Evolutionary conservation across 2,113 vertebrate genomes (phyloP), one percentile per base, ranked within the genome.

Genomic region (Apteryx mantelli): DNA sequence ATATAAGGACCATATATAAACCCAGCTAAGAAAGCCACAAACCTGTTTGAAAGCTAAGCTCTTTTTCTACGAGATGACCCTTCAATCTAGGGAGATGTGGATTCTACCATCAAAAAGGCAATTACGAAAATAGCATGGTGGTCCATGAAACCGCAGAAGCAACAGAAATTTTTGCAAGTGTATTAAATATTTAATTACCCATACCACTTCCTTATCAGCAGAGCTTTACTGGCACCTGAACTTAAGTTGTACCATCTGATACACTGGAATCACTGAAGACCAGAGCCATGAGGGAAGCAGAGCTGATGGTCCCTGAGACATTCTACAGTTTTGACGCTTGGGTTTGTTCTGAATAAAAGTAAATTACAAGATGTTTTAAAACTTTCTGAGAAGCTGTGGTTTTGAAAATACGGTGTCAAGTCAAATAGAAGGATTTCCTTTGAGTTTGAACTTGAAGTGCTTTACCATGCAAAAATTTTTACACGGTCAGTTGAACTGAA

Each of bases 1-100:
- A 94, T 93, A 91, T 70, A 56, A 86, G 78, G 83, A 91, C 48
- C 76, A 83, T 97, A 91, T 94, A 97, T 97, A 98, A 98, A 93
- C 7, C 61, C 46, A 85, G 76, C 30, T 75, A 87, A 73, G 77
- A 86, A 91, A 95, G 92, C 82, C 79, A 68, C 95, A 90, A 56
- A 87, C 64, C 25, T 69, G 34, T 66, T 95, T 75, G 92, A 93
- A 91, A 87, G 68, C 66, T 69, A 64, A 84, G 69, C 7, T 68
- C 44, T 83, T 79, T 79, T 36, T 87, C 58, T 40, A 53, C 1
- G 68, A 85, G 68, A 91, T 66, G 44, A 61, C 71, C 52, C 86
- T 93, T 91, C 92, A 95, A 3, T 73, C 63, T 44, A 68, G 50
- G 60, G 56, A 86, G 58, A 89, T 69, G 71, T 76, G 36, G 60